phyloP scores from a whole-genome alignment of 2,888 invertebrate species.

The Iphiclides podalirius region DNA sequence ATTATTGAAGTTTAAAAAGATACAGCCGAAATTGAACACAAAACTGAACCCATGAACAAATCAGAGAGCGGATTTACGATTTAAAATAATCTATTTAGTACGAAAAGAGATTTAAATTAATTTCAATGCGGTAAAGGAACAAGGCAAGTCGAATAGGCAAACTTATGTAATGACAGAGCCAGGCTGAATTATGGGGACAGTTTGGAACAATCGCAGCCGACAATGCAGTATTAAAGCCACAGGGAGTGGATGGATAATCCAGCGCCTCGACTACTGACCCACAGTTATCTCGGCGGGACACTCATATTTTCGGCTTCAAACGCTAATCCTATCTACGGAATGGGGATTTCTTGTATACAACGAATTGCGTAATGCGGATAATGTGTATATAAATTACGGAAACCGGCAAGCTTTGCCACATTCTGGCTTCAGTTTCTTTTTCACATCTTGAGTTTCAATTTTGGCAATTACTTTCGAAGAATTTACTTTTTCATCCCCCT shows the following conservation, averaged over 20 bases:
- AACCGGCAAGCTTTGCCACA: background rate
- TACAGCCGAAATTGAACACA: too few relatives aligned
- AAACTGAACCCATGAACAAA: too few relatives aligned
- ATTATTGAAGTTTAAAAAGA: too few relatives aligned
- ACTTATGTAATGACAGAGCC: conserved; percentile 38
- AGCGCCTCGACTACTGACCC: conserved; percentile 33
- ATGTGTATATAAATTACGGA: background rate
- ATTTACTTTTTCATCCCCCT: background rate
- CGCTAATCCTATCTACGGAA: conserved; percentile 13
- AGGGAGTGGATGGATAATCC: conserved; percentile 12
- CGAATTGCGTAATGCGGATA: conserved; percentile 17
- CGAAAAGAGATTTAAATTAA: background rate
- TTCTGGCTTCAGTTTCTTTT: background rate
- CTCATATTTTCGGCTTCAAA: conserved; percentile 40
- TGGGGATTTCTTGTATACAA: conserved; percentile 14
- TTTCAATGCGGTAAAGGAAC: conserved; percentile 29
- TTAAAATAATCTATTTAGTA: background rate
- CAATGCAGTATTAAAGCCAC: conserved; percentile 17
- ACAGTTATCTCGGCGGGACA: conserved; percentile 46
- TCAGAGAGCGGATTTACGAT: too few relatives aligned
- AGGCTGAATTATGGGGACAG: conserved; percentile 36
- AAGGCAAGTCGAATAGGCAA: conserved; percentile 31
- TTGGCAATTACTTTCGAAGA: background rate
- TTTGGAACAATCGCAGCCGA: conserved; percentile 28
- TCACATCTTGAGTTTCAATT: background rate